Evolutionary conservation across 2,113 vertebrate species (phyloP), one percentile per base, ranked within the genome.

Genomic region (Phalacrocorax brasilianus): DNA sequence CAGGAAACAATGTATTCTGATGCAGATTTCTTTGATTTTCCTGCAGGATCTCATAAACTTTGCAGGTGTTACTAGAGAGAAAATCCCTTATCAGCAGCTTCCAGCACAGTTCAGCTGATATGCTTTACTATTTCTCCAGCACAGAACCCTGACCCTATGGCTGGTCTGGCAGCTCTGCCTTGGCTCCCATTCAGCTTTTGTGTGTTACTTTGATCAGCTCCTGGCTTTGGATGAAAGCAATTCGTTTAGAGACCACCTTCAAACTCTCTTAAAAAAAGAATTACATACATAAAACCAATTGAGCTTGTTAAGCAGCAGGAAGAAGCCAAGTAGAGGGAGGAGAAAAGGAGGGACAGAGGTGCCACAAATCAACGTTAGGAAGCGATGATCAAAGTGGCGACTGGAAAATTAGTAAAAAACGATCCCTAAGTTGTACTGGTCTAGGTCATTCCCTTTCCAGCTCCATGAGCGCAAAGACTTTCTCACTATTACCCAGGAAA

Each of bases 1-100:
- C 95, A 96, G 97, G 95, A 97, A 97, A 91, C 68, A 40, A 53
- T 0, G 14, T 75, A 95, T 95, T 97, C 88, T 96, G 38, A 98
- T 97, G 95, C n/a, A 97, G 94, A 98, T 97, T 89, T 93, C 70
- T 76, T 50, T 42, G 21, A 67, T 94, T 91, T 93, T 91, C 75
- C 85, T 91, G 4, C 23, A 94, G 88, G 80, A 97, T 86, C 91
- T 97, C 97, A 92, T 97, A 97, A 97, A 97, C 44, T 55, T 80
- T 82, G 72, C 93, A 98, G 93, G 96, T 97, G 93, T 74, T 80
- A 58, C 35, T 85, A 21, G 19, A 85, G 65, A 94, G 83, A 87
- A 91, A 88, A 83, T 62, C 72, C 44, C 71, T 67, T 80, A 72
- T 17, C 76, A 90, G 79, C 74, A 77, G 62, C 66, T 77, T 85